phyloP scores from a whole-genome alignment of 2,888 invertebrate species.

The Andrena fulva region DNA sequence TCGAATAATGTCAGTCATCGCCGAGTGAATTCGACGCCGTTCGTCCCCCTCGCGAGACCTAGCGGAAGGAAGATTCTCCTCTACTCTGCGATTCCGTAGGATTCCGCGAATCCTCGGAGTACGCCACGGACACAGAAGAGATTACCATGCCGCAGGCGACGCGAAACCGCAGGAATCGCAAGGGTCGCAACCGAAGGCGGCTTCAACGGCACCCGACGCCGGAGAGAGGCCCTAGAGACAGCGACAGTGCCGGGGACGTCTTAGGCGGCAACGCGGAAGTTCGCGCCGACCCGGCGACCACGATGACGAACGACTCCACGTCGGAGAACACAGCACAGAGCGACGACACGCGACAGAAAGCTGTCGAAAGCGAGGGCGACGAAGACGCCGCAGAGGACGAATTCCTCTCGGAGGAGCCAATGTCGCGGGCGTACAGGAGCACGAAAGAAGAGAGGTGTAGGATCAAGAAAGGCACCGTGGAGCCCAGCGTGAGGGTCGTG shows the following conservation, averaged over 20 bases:
- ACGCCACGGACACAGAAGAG: slow-evolving; percentile 70
- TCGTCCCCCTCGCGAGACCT: not conserved
- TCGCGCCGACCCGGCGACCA: not conserved
- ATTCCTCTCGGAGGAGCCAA: not conserved
- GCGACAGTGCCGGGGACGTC: slow-evolving; percentile 15
- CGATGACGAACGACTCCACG: slow-evolving; percentile 55
- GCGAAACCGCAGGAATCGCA: slow-evolving; percentile 76
- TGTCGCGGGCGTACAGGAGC: not conserved
- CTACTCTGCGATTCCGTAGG: slow-evolving; percentile 52
- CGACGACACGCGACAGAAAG: not conserved
- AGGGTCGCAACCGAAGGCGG: slow-evolving; percentile 74
- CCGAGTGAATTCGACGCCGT: not conserved
- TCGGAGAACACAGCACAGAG: slow-evolving; percentile 1
- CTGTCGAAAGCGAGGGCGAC: not conserved
- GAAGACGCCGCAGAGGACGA: not conserved
- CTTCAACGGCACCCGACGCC: slow-evolving; percentile 55
- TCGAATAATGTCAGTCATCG: not conserved
- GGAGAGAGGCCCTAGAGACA: slow-evolving; percentile 18
- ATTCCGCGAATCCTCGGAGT: slow-evolving; percentile 61
- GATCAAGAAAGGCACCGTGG: slow-evolving; percentile 74
- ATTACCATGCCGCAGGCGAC: slow-evolving; percentile 77
- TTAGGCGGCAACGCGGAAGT: not conserved
- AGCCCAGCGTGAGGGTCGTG: slow-evolving; percentile 69
- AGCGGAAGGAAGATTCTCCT: slow-evolving; percentile 12
- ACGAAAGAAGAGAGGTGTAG: slow-evolving; percentile 59